Conservation (phyloP, 2,113 vertebrate species). For the Hypanus sabinus region DNA sequence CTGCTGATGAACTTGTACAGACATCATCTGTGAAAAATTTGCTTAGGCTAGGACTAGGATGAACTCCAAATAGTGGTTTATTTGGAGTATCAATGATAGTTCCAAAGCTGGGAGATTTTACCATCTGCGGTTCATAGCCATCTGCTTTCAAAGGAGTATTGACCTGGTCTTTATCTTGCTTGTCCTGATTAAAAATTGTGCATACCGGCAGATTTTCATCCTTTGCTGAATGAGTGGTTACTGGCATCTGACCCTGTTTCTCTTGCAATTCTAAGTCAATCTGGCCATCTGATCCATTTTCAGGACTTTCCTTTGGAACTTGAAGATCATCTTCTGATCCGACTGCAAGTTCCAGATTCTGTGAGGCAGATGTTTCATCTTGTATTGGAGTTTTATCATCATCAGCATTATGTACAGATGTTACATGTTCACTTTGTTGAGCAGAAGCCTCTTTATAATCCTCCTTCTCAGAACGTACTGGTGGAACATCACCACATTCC, state of each 20-base stretch:
- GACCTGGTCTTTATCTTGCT: conserved; percentile 51
- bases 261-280: conserved; percentile 38
- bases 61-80: conserved; percentile 71
- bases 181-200: conserved; percentile 83
- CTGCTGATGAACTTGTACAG: conserved; percentile 66
- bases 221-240: conserved; percentile 43
- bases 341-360: conserved; percentile 44
- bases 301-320: background rate
- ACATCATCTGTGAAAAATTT: conserved; percentile 82
- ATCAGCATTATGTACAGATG: conserved; percentile 49
- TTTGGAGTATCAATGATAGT: conserved; percentile 62
- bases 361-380: conserved; percentile 45
- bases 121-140: conserved; percentile 85
- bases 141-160: conserved; percentile 63
- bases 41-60: conserved; percentile 93
- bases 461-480: conserved; percentile 25
- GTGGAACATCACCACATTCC: conserved; percentile 40
- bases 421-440: conserved; percentile 42
- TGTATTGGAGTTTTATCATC: conserved; percentile 45
- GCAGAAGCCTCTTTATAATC: conserved; percentile 40
- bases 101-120: conserved; percentile 90
- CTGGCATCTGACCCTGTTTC: conserved; percentile 19
- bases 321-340: conserved; percentile 38
- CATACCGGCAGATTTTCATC: conserved; percentile 74
- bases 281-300: conserved; percentile 40